Conservation (phyloP, 2,113 vertebrate species). For the Callorhinus ursinus region DNA sequence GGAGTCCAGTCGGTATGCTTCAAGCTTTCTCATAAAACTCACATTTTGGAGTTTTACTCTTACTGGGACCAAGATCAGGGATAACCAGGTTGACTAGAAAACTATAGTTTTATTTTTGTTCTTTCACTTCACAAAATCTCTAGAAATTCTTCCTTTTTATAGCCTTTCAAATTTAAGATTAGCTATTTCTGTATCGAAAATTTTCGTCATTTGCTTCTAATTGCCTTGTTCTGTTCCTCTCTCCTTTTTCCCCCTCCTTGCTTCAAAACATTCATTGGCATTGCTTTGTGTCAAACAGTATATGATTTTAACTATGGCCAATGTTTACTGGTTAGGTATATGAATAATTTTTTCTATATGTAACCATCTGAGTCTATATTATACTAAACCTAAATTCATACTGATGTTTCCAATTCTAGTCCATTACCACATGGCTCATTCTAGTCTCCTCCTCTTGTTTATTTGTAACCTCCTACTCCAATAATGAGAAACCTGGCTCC, state of each 20-base stretch:
- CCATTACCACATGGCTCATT: neutral
- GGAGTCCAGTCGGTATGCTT: neutral
- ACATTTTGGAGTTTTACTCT: neutral
- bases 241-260: neutral
- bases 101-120: slow-evolving; percentile 25
- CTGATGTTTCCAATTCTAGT: neutral
- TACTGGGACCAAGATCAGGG: neutral
- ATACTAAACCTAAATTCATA: neutral
- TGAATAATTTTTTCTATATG: neutral
- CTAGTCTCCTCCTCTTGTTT: neutral
- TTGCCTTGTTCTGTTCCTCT: neutral
- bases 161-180: neutral
- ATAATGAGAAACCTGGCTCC: neutral
- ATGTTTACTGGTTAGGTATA: neutral
- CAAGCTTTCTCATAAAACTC: neutral
- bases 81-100: slow-evolving; percentile 15
- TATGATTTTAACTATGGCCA: neutral
- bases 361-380: neutral
- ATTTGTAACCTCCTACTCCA: neutral
- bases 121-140: neutral
- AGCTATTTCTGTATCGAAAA: neutral
- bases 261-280: neutral
- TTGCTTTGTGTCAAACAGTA: neutral
- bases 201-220: neutral
- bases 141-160: neutral